A percentile compares a stretch with the other conserved stretches of the same genome.
phyloP scores from a whole-genome alignment of 1,140 invertebrate genomes.

The Scaptomyza hsui region DNA sequence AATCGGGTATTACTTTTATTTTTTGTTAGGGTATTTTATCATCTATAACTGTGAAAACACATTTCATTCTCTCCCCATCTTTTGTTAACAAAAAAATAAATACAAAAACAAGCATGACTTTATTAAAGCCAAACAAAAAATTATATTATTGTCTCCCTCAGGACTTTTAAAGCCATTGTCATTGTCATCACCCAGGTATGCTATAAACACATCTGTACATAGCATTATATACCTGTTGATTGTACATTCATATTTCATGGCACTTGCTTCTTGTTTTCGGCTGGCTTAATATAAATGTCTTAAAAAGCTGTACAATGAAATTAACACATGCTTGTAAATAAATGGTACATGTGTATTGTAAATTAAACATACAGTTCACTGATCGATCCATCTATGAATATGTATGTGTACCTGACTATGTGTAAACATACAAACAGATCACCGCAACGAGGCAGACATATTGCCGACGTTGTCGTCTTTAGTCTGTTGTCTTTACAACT shows the following conservation, averaged over 20 bases:
- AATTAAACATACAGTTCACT: conserved; percentile 65
- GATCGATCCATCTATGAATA: conserved; percentile 41
- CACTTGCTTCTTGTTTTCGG: conserved; percentile 40
- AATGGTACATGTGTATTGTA: conserved; percentile 69
- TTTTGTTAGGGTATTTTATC: not conserved
- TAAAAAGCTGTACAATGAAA: conserved; percentile 58
- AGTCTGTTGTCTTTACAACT: conserved; percentile 63
- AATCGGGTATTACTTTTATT: not conserved
- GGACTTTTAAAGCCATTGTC: conserved; percentile 30
- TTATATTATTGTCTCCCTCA: conserved; percentile 51
- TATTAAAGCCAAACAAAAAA: conserved; percentile 9
- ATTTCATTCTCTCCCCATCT: not conserved
- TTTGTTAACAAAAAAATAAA: conserved; percentile 31
- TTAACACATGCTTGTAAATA: conserved; percentile 62
- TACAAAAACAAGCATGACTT: not conserved
- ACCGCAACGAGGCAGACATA: conserved; percentile 59
- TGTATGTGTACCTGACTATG: not conserved
- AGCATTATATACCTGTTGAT: conserved; percentile 8
- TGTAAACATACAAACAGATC: conserved; percentile 50
- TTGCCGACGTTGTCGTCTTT: conserved; percentile 54
- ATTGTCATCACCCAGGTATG: conserved; percentile 32
- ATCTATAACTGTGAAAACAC: not conserved
- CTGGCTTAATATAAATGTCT: conserved; percentile 47
- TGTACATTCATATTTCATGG: not conserved
- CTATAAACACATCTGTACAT: conserved; percentile 4